Base-by-base conservation (phyloP, 2,888 invertebrate genomes). In the Linyphia triangularis region DNA sequence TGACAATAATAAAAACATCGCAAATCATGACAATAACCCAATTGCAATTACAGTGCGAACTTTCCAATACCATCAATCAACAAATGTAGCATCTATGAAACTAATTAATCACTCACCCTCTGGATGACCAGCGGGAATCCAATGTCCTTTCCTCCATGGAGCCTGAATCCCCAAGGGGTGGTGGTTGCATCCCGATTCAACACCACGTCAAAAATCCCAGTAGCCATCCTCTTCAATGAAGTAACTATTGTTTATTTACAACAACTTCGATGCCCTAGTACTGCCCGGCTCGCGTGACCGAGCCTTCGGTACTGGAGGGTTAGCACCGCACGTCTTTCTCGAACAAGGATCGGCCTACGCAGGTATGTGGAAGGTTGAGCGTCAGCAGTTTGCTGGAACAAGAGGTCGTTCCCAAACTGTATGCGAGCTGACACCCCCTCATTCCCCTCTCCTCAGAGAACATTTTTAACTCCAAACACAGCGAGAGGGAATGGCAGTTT, bases 111-210 rank as follows among this genome's bases (percentile, higher is more conserved):
- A 93, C 95, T 95, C 94, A 97, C 98, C 96, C 97, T 97, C 93
- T 97, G 97, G 90, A 98, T 96, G 93, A 96, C 95, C 91, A 98
- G 95, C 37, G 97, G 97, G 91, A 96, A 96, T 92, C 96, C 97
- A 93, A 97, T 97, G 94, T 98, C 97, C 94, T 96, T 96, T 91
- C 97, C 97, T 90, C 97, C 97, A 93, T 98, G 97, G 90, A 98
- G 95, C 92, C 97, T 95, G 93, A 98, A 98, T 91, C 98, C 98
- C 95, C 97, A 96, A 86, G 97, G 96, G 37, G 96, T 93, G 91
- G 95, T 95, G 92, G 96, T 96, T 92, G 95, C 95, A 91, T 93
- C 93, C 93, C 97, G 96, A 93, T 95, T 95, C 92, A 98, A 94
- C 93, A 96, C 96, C 94, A 97, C 96, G 94, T 96, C 96, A 70